Base-by-base conservation (phyloP, 2,797 vertebrate genomes). In the Gallinago nigripennis region DNA sequence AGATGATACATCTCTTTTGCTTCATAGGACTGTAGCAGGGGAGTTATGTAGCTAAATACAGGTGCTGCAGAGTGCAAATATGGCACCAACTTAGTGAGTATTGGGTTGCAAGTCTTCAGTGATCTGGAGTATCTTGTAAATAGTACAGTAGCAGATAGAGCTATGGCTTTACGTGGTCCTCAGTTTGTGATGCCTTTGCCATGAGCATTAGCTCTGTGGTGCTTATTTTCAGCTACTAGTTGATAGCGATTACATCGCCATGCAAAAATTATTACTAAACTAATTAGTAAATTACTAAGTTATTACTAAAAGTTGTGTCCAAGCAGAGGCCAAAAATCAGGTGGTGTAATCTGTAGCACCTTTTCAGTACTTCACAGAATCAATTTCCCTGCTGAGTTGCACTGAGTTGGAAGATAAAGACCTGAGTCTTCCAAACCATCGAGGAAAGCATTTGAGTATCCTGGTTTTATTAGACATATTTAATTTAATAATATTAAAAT, bases 401-500 rank as follows among this genome's bases (percentile, higher is more conserved):
- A 19, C 21, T n/a, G 43, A 73, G 35, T 31, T 84, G 60, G 23
- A 56, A 63, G 12, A 65, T 6, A 84, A 86, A 86, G 58, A 21
- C 51, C 45, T 51, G n/a, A n/a, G 10, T 63, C 43, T 90, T 89
- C 35, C 60, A 69, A 83, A 19, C 25, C 14, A 2, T 54, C 46
- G 16, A 37, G 35, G 58, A 72, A 81, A 70, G 12, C 0, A 0
- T 83, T 82, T 54, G 25, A 63, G 69, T 61, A 71, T 46, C 46
- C 41, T 6, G 1, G 16, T 37, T 85, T 90, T 88, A 78, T 69
- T 78, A 88, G 30, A 60, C 4, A 0, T 69, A 75, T 78, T 92
- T 85, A 70, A 77, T 82, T 64, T 39, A 70, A 70, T 76, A 94
- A 79, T 63, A 87, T 60, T 94, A 86, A 86, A 89, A 90, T 86